phyloP scores from a whole-genome alignment of 2,113 vertebrate genomes.

The Ramphastos sulfuratus region DNA sequence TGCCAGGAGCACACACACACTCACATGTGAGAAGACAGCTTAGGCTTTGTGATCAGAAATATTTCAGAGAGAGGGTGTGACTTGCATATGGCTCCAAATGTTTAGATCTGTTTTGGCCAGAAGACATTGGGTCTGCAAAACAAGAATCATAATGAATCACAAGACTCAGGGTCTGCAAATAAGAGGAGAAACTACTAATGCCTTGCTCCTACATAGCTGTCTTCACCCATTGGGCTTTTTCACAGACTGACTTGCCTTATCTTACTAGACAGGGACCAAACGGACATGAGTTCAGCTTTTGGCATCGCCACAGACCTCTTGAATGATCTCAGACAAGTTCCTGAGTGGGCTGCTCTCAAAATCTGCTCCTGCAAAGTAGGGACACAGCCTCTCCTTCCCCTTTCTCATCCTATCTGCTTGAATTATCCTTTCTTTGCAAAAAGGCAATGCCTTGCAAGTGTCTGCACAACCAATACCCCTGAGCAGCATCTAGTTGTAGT shows the following conservation, averaged over 20 bases:
- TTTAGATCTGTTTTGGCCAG: not conserved
- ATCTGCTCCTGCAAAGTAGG: not conserved
- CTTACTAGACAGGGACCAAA: not conserved
- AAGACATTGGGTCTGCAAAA: not conserved
- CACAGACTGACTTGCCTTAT: slow-evolving; percentile 14
- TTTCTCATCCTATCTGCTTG: not conserved
- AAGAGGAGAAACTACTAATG: not conserved
- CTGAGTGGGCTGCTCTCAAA: not conserved
- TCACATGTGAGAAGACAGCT: not conserved
- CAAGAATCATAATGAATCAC: not conserved
- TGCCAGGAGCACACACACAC: not conserved
- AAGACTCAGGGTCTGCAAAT: not conserved
- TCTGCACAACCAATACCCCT: not conserved
- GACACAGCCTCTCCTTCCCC: not conserved
- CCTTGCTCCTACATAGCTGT: not conserved
- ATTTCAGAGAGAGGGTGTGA: not conserved
- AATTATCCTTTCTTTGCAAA: rapidly evolving
- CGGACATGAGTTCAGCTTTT: slow-evolving; percentile 52
- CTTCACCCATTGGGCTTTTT: not conserved
- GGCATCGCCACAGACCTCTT: not conserved
- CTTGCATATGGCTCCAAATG: not conserved
- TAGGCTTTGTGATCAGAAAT: not conserved
- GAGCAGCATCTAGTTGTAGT: not conserved
- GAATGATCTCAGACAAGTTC: not conserved
- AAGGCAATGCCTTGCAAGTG: rapidly evolving